These are phyloP conservation scores for Drosophila demipolita DNA, from an alignment of 2,888 invertebrate genomes.

Conservation along the genomic window DNA sequence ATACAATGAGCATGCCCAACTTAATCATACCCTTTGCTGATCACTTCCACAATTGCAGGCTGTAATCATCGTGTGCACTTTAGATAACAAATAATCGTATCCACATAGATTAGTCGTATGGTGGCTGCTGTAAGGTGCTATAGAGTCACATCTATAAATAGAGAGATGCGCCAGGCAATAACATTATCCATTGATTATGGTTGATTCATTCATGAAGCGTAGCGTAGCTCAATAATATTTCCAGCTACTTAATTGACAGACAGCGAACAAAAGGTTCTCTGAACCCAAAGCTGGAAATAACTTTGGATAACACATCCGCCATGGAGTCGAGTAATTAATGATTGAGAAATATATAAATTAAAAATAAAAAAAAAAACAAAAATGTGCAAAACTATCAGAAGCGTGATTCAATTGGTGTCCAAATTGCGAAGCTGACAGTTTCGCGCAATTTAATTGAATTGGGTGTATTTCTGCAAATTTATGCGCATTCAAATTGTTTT, in stretches of 20 bases:
- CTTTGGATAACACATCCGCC: slow-evolving; percentile 59
- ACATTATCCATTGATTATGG: slow-evolving; percentile 46
- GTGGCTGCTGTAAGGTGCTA: slow-evolving; percentile 1
- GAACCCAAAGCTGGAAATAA: slow-evolving; percentile 40
- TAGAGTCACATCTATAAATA: slow-evolving; percentile 70
- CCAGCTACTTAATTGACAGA: slow-evolving; percentile 38
- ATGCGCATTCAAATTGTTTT: slow-evolving; percentile 79
- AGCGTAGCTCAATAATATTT: slow-evolving; percentile 28
- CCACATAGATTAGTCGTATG: slow-evolving; percentile 16
- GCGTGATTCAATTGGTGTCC: slow-evolving; percentile 75
- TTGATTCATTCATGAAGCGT: slow-evolving; percentile 67
- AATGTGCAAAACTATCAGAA: slow-evolving; percentile 57
- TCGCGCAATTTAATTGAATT: slow-evolving; percentile 68
- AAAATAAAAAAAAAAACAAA: slow-evolving; percentile 14
- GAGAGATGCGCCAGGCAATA: slow-evolving; percentile 54
- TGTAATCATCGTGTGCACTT: slow-evolving; percentile 56
- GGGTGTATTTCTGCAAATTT: slow-evolving; percentile 49
- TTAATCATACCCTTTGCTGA: neutral
- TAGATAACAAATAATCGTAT: slow-evolving; percentile 65
- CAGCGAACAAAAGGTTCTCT: slow-evolving; percentile 61
- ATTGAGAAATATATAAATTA: slow-evolving; percentile 15
- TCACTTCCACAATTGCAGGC: neutral
- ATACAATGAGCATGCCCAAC: neutral
- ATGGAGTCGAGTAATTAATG: slow-evolving; percentile 53
- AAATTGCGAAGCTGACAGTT: slow-evolving; percentile 65